Evolutionary conservation across 2,113 vertebrate species (phyloP).

Genomic region (Neolamprologus hecqui): DNA sequence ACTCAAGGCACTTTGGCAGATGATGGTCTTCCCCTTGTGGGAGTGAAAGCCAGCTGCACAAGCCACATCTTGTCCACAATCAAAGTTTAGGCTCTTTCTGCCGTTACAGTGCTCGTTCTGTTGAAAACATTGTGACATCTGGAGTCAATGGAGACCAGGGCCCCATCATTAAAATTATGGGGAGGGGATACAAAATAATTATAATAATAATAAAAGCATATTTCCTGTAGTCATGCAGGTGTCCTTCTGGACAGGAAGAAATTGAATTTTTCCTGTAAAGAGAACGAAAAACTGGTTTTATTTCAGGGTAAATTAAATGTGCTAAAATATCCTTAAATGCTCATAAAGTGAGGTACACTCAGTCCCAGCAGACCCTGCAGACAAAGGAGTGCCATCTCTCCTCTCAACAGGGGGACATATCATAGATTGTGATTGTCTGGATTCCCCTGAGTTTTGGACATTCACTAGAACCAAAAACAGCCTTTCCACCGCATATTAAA

Average conservation of each 20-base stretch:
- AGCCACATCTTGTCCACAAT: slow-evolving; percentile 46
- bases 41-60: slow-evolving; percentile 50
- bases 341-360: slow-evolving; percentile 15
- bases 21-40: slow-evolving; percentile 10
- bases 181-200: neutral
- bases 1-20: slow-evolving; percentile 43
- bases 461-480: slow-evolving; percentile 29
- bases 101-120: slow-evolving; percentile 21
- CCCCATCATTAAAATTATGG: slow-evolving; percentile 18
- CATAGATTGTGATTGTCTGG: slow-evolving; percentile 14
- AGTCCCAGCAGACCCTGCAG: slow-evolving; percentile 25
- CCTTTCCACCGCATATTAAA: slow-evolving; percentile 52
- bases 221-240: slow-evolving; percentile 8
- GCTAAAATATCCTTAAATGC: slow-evolving; percentile 22
- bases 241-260: neutral
- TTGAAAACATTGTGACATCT: slow-evolving; percentile 51
- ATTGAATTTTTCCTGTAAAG: neutral
- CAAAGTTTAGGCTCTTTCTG: slow-evolving; percentile 18
- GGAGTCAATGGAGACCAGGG: slow-evolving; percentile 41
- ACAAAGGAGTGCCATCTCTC: slow-evolving; percentile 32
- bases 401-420: slow-evolving; percentile 29
- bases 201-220: neutral
- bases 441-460: slow-evolving; percentile 39
- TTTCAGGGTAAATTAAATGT: slow-evolving; percentile 10
- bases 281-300: neutral